These are phyloP conservation scores for Trididemnum miniatum DNA, from an alignment of 23 tunicate genomes.

Conservation along the genomic window DNA sequence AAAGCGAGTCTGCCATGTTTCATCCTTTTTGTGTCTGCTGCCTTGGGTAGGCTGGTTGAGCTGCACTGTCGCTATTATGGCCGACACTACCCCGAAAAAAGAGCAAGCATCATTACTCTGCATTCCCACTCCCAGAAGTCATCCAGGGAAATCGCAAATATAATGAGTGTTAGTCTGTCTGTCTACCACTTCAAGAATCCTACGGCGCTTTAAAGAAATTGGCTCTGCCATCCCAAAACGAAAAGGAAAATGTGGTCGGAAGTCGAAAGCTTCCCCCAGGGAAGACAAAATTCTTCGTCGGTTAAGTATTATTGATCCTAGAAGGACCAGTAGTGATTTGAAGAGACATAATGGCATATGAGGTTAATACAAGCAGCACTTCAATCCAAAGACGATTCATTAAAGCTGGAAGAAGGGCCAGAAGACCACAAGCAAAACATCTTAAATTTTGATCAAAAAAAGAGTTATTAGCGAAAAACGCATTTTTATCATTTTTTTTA, in stretches of 20 bases:
- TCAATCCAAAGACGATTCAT: background rate
- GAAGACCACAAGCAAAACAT: constrained; percentile 17
- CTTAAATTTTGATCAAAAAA: no score
- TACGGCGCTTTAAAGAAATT: background rate
- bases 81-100: constrained; percentile 1
- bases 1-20: no score
- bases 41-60: no score
- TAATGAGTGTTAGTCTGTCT: background rate
- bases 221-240: constrained; percentile 6
- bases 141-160: background rate
- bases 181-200: background rate
- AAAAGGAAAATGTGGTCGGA: constrained; percentile 12
- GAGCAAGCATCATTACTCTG: background rate
- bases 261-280: constrained; percentile 1
- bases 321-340: background rate
- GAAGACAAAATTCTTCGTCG: constrained; percentile 1
- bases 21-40: no score
- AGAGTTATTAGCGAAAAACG: no score
- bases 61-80: no score
- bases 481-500: no score
- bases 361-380: background rate
- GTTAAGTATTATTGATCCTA: background rate
- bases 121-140: background rate
- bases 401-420: constrained; percentile 6
- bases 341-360: background rate